Evolutionary conservation across 2,888 invertebrate species (phyloP).

Genomic region (Nomada lathburiana): DNA sequence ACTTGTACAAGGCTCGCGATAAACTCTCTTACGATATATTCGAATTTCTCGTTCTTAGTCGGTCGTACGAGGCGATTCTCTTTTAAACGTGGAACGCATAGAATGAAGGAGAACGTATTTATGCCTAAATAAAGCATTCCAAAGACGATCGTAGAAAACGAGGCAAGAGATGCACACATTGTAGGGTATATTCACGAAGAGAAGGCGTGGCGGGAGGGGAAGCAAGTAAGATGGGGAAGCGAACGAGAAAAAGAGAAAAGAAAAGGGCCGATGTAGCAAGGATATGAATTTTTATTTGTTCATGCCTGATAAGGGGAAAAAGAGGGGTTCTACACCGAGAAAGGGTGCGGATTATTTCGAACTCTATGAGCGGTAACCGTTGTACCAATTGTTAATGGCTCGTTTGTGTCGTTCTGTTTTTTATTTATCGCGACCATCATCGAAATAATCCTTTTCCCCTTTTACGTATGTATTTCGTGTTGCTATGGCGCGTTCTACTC

Average conservation of each 20-base stretch:
- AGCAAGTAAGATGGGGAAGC: constrained; percentile 48
- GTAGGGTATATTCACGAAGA: constrained; percentile 58
- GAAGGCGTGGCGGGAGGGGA: constrained; percentile 37
- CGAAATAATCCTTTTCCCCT: constrained; percentile 32
- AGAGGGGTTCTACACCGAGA: constrained; percentile 26
- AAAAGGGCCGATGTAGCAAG: constrained; percentile 17
- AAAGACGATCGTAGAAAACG: constrained; percentile 64
- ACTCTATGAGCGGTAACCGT: constrained; percentile 51
- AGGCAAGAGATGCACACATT: constrained; percentile 49
- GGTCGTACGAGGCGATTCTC: constrained; percentile 41
- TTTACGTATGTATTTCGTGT: constrained; percentile 34
- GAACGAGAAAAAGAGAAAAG: constrained; percentile 38
- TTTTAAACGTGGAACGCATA: constrained; percentile 46
- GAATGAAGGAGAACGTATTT: constrained; percentile 61
- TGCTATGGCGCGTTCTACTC: constrained; percentile 1
- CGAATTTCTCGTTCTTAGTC: constrained; percentile 58
- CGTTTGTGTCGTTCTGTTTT: constrained; percentile 39
- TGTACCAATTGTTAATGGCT: constrained; percentile 40
- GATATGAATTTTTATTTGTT: constrained; percentile 46
- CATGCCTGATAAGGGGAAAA: constrained; percentile 24
- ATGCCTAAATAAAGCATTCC: constrained; percentile 71
- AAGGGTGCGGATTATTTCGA: constrained; percentile 45
- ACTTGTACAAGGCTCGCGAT: constrained; percentile 7
- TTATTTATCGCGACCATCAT: constrained; percentile 27
- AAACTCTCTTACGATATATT: constrained; percentile 33